A percentile compares a stretch with the other conserved stretches of the same genome.
Evolutionary conservation across 2,888 invertebrate species (phyloP).

Genomic region (Ditula angustiorana): DNA sequence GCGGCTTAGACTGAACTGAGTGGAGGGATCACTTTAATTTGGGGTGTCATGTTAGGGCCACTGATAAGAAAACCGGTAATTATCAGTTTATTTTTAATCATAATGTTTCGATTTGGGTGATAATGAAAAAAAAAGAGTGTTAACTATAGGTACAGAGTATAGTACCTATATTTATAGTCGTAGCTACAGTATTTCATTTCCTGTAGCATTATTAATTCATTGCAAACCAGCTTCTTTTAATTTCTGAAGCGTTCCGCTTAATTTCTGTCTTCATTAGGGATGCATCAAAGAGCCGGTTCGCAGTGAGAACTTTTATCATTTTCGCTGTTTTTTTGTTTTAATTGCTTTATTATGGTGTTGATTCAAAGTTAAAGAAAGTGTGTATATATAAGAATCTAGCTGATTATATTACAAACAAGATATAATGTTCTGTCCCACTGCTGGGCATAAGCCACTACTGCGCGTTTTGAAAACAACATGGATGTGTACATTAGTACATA

Average conservation of each 20-base stretch:
- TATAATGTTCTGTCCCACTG: too few relatives aligned
- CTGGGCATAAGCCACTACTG: too few relatives aligned
- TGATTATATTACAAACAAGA: neutral
- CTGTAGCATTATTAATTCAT: constrained; percentile 27
- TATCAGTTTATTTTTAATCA: too few relatives aligned
- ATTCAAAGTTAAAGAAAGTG: neutral
- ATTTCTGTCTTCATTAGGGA: constrained; percentile 34
- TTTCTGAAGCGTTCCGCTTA: constrained; percentile 29
- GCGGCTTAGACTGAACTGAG: too few relatives aligned
- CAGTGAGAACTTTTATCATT: constrained; percentile 2
- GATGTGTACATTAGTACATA: too few relatives aligned
- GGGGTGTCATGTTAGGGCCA: too few relatives aligned
- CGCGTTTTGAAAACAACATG: too few relatives aligned
- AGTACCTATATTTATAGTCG: too few relatives aligned
- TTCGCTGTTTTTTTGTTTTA: constrained; percentile 4
- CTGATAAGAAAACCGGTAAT: too few relatives aligned
- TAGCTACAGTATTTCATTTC: constrained; percentile 18
- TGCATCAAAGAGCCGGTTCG: constrained; percentile 32
- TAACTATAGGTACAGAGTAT: neutral
- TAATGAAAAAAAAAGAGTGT: too few relatives aligned
- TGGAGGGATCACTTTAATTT: too few relatives aligned
- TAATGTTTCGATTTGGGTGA: too few relatives aligned
- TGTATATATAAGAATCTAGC: neutral
- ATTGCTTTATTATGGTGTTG: neutral
- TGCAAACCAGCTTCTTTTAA: constrained; percentile 30